Evolutionary conservation across 2,888 invertebrate species (phyloP).

Genomic region (Oligia latruncula): DNA sequence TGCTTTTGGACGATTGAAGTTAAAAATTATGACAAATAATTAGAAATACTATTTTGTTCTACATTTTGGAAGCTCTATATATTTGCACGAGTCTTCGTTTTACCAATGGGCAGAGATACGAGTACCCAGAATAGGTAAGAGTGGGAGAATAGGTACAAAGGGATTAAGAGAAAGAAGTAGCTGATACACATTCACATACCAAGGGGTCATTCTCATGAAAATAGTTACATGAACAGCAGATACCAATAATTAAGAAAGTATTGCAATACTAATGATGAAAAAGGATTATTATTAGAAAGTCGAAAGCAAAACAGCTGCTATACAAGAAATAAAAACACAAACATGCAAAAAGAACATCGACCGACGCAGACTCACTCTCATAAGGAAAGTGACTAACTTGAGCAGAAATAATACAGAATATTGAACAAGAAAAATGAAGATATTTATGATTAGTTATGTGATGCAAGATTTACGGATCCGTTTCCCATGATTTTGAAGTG

Average conservation of each 20-base stretch:
- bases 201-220: neutral
- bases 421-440: conserved; percentile 47
- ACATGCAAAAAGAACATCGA: conserved; percentile 17
- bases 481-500: conserved; percentile 16
- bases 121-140: neutral
- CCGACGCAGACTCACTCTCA: conserved; percentile 4
- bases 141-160: conserved; percentile 25
- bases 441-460: conserved; percentile 53
- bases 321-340: conserved; percentile 16
- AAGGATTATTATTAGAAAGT: neutral
- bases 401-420: conserved; percentile 37
- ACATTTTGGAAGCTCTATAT: conserved; percentile 31
- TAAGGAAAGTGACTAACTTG: conserved; percentile 40
- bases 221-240: no score
- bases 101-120: conserved; percentile 17
- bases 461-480: conserved; percentile 58
- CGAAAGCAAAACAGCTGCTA: conserved; percentile 12
- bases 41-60: conserved; percentile 33
- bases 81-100: conserved; percentile 5
- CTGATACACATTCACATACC: neutral
- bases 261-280: neutral
- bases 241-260: neutral
- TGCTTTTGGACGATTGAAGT: conserved; percentile 36
- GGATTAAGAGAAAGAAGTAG: conserved; percentile 1
- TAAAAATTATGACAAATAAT: conserved; percentile 35